Percentiles rank a stretch among this genome's conserved stretches.
phyloP scores from a whole-genome alignment of 2,888 invertebrate genomes.

The Pharmacophagus antenor region DNA sequence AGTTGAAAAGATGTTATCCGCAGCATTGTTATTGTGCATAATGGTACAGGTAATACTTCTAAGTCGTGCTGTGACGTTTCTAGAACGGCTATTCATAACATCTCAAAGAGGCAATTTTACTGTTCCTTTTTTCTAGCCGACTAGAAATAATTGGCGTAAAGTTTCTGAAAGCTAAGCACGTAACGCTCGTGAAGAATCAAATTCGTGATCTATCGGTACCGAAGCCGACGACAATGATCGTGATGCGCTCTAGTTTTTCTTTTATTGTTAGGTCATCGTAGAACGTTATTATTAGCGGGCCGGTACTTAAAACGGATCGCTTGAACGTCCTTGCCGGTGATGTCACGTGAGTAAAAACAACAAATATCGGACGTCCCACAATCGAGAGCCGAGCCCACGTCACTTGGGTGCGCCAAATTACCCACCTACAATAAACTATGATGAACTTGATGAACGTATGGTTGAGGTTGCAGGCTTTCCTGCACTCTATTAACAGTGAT shows the following conservation, averaged over 20 bases:
- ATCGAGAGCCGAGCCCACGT: constrained; percentile 54
- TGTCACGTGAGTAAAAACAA: constrained; percentile 49
- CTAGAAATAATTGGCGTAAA: constrained; percentile 28
- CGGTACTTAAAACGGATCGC: constrained; percentile 49
- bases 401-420: constrained; percentile 60
- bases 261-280: constrained; percentile 39
- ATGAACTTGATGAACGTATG: constrained; percentile 35
- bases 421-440: constrained; percentile 43
- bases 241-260: constrained; percentile 29
- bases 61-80: constrained; percentile 42
- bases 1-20: constrained; percentile 37
- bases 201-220: constrained; percentile 29
- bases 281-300: constrained; percentile 43
- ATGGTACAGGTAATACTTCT: constrained; percentile 46
- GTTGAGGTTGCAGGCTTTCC: constrained; percentile 29
- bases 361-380: constrained; percentile 53
- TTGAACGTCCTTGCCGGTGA: constrained; percentile 49
- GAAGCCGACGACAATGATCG: constrained; percentile 18
- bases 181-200: constrained; percentile 19
- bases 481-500: constrained; percentile 2
- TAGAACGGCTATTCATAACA: constrained; percentile 39
- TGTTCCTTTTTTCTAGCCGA: constrained; percentile 30
- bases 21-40: constrained; percentile 40
- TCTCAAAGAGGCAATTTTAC: constrained; percentile 35
- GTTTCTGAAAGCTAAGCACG: constrained; percentile 29